These are phyloP conservation scores for Semotilus atromaculatus DNA, from an alignment of 2,797 vertebrate species.

Conservation along the genomic window DNA sequence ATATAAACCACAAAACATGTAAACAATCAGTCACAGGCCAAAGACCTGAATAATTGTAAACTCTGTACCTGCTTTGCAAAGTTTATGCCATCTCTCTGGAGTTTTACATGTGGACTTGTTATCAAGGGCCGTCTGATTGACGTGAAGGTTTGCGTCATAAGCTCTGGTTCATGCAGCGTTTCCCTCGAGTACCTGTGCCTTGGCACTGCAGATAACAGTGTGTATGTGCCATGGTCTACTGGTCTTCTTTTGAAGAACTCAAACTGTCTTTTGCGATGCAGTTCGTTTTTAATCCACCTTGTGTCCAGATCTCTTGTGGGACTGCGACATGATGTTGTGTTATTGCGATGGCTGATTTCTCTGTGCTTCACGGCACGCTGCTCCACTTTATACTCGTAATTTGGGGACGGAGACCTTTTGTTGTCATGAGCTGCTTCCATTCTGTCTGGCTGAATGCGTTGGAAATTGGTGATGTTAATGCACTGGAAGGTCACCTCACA, in stretches of 20 bases:
- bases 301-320: constrained; percentile 69
- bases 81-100: constrained; percentile 54
- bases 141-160: constrained; percentile 37
- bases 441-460: constrained; percentile 19
- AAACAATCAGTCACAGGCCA: background rate
- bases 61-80: constrained; percentile 71
- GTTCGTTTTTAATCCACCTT: constrained; percentile 69
- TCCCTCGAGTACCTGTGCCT: constrained; percentile 42
- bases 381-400: constrained; percentile 73
- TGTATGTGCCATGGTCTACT: constrained; percentile 62
- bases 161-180: constrained; percentile 45
- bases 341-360: constrained; percentile 76
- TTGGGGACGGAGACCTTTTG: constrained; percentile 52
- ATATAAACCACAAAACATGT: background rate
- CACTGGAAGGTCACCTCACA: constrained; percentile 13
- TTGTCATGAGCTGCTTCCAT: constrained; percentile 67
- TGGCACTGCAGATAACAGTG: constrained; percentile 42
- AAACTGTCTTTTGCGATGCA: constrained; percentile 77
- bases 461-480: background rate
- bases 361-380: constrained; percentile 74
- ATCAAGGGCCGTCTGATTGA: constrained; percentile 61
- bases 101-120: constrained; percentile 56
- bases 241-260: constrained; percentile 79
- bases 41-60: background rate
- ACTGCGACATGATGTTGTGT: constrained; percentile 79